phyloP scores from a whole-genome alignment of 2,888 invertebrate genomes.

The Luperina testacea region DNA sequence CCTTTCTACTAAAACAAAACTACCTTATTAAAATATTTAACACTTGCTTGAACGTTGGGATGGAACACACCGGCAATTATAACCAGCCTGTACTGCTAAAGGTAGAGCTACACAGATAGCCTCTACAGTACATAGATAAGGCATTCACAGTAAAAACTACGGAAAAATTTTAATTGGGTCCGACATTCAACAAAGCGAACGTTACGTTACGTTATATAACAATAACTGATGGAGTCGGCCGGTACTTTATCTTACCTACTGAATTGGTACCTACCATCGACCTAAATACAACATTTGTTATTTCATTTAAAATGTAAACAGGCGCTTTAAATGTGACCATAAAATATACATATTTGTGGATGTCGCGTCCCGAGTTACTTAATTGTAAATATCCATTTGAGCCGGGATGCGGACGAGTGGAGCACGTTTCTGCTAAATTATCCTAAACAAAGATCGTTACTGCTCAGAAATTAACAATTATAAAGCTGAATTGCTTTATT shows the following conservation, averaged over 20 bases:
- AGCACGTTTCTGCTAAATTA: conserved; percentile 71
- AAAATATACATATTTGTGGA: conserved; percentile 40
- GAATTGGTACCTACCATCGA: too few relatives aligned
- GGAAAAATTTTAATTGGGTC: background rate
- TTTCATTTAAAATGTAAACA: conserved; percentile 26
- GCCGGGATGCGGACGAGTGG: conserved; percentile 57
- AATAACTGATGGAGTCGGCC: background rate
- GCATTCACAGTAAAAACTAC: background rate
- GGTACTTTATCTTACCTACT: background rate
- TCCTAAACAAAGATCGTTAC: conserved; percentile 82
- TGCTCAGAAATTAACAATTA: conserved; percentile 80
- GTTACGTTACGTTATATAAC: background rate
- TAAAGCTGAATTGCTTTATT: conserved; percentile 82
- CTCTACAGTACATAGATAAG: too few relatives aligned
- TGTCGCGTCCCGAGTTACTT: conserved; percentile 37
- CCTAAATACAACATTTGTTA: background rate
- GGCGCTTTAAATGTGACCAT: conserved; percentile 8
- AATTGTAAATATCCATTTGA: conserved; percentile 63
- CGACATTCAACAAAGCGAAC: background rate
- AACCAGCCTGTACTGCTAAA: too few relatives aligned
- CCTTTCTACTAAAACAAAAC: too few relatives aligned
- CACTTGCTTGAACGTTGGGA: too few relatives aligned
- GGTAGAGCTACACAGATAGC: too few relatives aligned
- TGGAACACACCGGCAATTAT: too few relatives aligned
- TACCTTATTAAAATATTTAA: too few relatives aligned